These are phyloP conservation scores for Cavia porcellus DNA, from an alignment of 2,113 vertebrate species.

Conservation along the genomic window DNA sequence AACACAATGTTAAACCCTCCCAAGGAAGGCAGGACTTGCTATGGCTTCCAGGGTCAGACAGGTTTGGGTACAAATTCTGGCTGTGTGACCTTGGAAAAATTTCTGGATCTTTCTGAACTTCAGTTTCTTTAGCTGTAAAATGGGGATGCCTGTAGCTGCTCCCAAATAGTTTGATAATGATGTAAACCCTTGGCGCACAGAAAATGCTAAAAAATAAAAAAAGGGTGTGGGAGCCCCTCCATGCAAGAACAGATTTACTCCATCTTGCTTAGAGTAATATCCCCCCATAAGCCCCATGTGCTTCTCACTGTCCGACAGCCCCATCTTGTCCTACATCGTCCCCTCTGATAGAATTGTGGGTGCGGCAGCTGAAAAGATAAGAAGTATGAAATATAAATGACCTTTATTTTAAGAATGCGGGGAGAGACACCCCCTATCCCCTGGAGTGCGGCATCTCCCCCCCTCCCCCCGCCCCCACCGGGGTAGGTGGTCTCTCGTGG, in stretches of 20 bases:
- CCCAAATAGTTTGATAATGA: neutral
- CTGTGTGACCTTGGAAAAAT: neutral
- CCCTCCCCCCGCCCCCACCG: too few relatives aligned
- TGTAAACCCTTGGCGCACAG: neutral
- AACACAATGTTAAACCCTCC: neutral
- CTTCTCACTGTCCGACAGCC: neutral
- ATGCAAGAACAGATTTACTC: neutral
- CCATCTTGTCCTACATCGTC: neutral
- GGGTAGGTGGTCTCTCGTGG: too few relatives aligned
- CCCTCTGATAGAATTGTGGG: too few relatives aligned
- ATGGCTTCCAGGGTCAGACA: neutral
- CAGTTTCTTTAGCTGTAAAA: conserved; percentile 13
- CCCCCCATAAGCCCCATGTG: fast-evolving
- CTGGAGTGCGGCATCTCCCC: too few relatives aligned
- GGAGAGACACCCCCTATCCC: too few relatives aligned
- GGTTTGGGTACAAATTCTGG: neutral
- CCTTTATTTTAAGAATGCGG: too few relatives aligned
- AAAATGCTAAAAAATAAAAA: neutral
- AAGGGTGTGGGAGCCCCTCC: neutral
- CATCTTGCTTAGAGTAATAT: neutral
- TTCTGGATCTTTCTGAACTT: neutral
- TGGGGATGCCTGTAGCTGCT: neutral
- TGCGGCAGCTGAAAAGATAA: too few relatives aligned
- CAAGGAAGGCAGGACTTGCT: neutral
- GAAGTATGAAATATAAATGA: too few relatives aligned